Evolutionary conservation across 2,113 vertebrate species (phyloP), one percentile per base, ranked within the genome.

Genomic region (Cyprinodon variegatus): DNA sequence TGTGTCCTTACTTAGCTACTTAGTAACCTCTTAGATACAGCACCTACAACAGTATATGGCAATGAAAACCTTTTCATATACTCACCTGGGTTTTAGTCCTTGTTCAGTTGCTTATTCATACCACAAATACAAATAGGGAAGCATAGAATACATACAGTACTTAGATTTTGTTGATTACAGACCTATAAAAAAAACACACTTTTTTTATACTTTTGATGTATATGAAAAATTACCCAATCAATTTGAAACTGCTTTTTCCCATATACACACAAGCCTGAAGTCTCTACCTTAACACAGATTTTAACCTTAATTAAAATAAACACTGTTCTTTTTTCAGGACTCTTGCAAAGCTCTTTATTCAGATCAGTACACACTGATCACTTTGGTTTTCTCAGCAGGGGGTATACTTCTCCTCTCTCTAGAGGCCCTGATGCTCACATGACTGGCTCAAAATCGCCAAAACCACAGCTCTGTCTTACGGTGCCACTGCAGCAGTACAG

Each of bases 391-490:
- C 71, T 75, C 82, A 63, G 69, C 57, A 70, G 71, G 79, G 45
- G 45, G 68, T 43, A 43, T 17, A 45, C 65, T 29, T 62, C 53
- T 22, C 15, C 8, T 61, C 11, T 4, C 59, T 73, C 63, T 43
- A 1, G 37, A 71, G 70, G 38, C 79, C 37, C 40, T 48, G 13
- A 75, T 65, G 65, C 59, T 72, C 65, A 67, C 37, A 37, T 76
- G 80, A 80, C 85, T 86, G 83, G 86, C 83, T 84, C 60, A 37
- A 45, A 57, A 75, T 76, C 50, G 43, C 77, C 68, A 59, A 82
- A 75, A 68, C 68, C 75, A 37, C 70, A 61, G 22, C 77, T 70
- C 48, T 3, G 59, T 60, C 82, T 72, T 57, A 17, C 61, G 68
- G 68, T 29, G 37, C 48, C 37, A 36, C 57, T 36, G 10, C 68